Evolutionary conservation across 1,140 invertebrate genomes (phyloP).

Genomic region (Whitmania pigra): DNA sequence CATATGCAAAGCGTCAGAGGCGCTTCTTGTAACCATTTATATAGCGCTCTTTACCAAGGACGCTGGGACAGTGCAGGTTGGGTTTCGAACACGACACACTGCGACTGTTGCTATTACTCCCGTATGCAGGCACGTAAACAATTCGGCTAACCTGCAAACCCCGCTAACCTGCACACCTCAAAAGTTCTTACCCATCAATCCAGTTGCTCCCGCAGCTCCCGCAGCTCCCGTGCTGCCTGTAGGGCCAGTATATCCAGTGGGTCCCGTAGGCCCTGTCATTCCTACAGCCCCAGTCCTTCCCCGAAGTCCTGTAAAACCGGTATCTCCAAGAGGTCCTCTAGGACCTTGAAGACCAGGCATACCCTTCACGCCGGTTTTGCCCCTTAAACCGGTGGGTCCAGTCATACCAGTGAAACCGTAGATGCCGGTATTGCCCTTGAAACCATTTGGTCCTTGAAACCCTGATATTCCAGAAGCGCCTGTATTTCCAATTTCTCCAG

Average conservation of each 20-base stretch:
- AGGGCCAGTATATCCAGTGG: conserved; percentile 5
- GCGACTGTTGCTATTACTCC: too few species aligned
- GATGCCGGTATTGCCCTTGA: neutral
- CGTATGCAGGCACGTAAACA: too few species aligned
- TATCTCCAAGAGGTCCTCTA: conserved; percentile 9
- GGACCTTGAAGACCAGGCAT: neutral
- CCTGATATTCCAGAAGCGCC: neutral
- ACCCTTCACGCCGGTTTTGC: neutral
- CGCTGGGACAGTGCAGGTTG: too few species aligned
- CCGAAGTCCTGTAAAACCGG: conserved; percentile 4
- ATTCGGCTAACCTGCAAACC: too few species aligned
- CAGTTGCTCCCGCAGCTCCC: conserved; percentile 12
- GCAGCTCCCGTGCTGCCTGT: neutral
- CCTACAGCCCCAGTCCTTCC: conserved; percentile 13
- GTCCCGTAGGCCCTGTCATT: conserved; percentile 1
- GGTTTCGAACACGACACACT: too few species aligned
- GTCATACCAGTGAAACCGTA: neutral
- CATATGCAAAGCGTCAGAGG: too few species aligned
- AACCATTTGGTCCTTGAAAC: neutral
- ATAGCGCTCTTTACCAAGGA: too few species aligned
- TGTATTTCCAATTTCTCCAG: neutral
- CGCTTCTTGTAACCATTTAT: too few species aligned
- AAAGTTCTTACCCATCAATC: neutral
- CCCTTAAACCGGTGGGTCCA: neutral
- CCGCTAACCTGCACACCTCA: too few species aligned